Base-by-base conservation (phyloP, 2,888 invertebrate species). In the Scaptodrosophila latifasciaeformis region DNA sequence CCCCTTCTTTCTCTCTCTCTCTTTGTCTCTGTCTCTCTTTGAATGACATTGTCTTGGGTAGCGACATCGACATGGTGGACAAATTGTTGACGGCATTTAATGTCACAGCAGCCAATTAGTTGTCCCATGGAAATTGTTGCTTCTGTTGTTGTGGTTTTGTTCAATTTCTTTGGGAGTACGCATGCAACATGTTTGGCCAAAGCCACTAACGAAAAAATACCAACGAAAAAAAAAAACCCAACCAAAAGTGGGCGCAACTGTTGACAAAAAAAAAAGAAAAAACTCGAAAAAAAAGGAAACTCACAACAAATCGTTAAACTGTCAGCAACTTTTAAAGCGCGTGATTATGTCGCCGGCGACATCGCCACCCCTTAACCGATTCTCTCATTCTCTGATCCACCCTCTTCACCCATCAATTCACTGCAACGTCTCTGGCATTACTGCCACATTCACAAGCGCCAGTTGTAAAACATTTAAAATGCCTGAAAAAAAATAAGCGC, bases 271-370 rank as follows among this genome's bases (percentile, higher is more conserved):
- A 51, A 60, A 34, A 49, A 60, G 52, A 43, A 59, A 42, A 43
- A 59, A 58, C 45, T 21, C 49, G 57, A 49, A 35, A 45, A 59
- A 56, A 53, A 70, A 70, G 70, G 75, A 77, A 80, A 76, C 79
- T 78, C 69, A 76, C 70, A 74, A 81, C 84, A 82, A 82, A 82
- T 84, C 82, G 82, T 81, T 82, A 75, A 83, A 78, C 78, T 82
- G 82, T 82, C 82, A 84, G 67, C 76, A 70, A 70, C 77, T 71
- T 67, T 83, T 79, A 81, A 76, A 79, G 75, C 75, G 81, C 75
- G 78, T 74, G 72, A 74, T 74, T 74, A 74, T 74, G 72, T 74
- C 72, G 70, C 21, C 51, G 29, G 42, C 57, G 37, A n/a, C 40
- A 1, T n/a, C 42, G 7, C 17, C 17, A 17, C 12, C 34, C n/a